Percentiles rank a stretch among this genome's conserved stretches.
Conservation (phyloP, 2,888 invertebrate species). For the Seira ritae region DNA sequence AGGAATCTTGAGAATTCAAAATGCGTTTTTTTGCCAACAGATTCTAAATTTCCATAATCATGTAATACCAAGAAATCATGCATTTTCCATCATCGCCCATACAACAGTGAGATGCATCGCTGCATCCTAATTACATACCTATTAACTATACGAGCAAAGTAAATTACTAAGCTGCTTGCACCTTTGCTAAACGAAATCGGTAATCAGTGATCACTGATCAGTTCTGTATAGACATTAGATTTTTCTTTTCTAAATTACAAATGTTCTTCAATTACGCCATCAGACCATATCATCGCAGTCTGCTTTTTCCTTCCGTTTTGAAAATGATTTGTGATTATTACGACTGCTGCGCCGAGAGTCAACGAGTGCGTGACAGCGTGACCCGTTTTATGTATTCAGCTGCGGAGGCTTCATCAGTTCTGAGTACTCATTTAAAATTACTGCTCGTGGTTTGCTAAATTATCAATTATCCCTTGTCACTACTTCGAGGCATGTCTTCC, state of each 20-base stretch:
- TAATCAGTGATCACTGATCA: neutral
- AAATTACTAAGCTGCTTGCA: slow-evolving; percentile 2
- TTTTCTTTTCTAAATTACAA: too few species aligned
- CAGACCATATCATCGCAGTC: neutral
- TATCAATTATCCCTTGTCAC: neutral
- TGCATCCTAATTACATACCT: slow-evolving; percentile 5
- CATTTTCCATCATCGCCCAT: neutral
- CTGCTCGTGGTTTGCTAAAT: neutral
- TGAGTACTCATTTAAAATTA: neutral
- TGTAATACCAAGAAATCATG: slow-evolving; percentile 10
- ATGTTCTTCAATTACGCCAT: too few species aligned
- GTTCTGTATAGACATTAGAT: too few species aligned
- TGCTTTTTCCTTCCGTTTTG: slow-evolving; percentile 1
- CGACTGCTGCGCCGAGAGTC: neutral
- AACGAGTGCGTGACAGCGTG: neutral
- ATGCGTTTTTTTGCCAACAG: neutral
- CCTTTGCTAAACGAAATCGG: neutral
- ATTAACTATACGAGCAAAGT: neutral
- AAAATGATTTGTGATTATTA: slow-evolving; percentile 2
- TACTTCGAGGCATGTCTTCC: neutral
- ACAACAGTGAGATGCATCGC: neutral
- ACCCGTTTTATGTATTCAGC: neutral
- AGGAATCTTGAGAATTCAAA: slow-evolving; percentile 19
- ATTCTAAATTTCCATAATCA: slow-evolving; percentile 36
- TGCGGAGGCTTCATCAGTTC: neutral